Evolutionary conservation across 2,888 invertebrate genomes (phyloP), one percentile per base, ranked within the genome.

Genomic region (Griposia aprilina): DNA sequence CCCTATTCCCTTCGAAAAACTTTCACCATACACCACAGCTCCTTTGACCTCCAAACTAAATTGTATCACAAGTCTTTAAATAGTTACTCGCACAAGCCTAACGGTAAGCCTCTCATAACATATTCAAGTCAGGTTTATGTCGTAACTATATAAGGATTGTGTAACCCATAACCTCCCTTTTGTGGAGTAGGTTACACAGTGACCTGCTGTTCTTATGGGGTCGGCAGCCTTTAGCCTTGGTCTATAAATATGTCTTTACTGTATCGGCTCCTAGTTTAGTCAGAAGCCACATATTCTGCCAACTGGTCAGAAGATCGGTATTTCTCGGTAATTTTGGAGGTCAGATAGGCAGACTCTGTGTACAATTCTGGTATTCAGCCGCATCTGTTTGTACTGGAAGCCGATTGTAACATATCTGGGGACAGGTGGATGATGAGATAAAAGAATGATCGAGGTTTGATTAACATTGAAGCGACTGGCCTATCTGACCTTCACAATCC

Each of bases 121-220:
- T 62, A 83, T 83, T 80, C 84, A 15, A 66, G 70, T 63, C 83
- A 67, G 57, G 41, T 68, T 59, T 67, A 2, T 74, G 70, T 70
- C 57, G 73, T 63, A 77, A 78, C 84, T 82, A 45, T 86, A 87
- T 73, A 86, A 86, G 84, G 85, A 81, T 85, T 80, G 81, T 80
- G 73, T 55, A 80, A 87, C 86, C 81, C 88, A 89, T 89, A 85
- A 88, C 84, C 76, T 80, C 68, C 88, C 83, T 78, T 86, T 83
- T 87, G 30, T 17, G 78, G 76, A 81, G 88, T 87, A 83, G 87
- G 87, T 87, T 80, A 88, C 80, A 81, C 57, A 69, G 79, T 88
- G 52, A 83, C 83, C 83, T 74, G 78, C 0, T 57, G 60, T 8
- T 74, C 11, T 48, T 73, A 68, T 52, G 45, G 59, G 88, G 86